phyloP scores from a whole-genome alignment of 2,797 vertebrate genomes.

The Manis javanica region DNA sequence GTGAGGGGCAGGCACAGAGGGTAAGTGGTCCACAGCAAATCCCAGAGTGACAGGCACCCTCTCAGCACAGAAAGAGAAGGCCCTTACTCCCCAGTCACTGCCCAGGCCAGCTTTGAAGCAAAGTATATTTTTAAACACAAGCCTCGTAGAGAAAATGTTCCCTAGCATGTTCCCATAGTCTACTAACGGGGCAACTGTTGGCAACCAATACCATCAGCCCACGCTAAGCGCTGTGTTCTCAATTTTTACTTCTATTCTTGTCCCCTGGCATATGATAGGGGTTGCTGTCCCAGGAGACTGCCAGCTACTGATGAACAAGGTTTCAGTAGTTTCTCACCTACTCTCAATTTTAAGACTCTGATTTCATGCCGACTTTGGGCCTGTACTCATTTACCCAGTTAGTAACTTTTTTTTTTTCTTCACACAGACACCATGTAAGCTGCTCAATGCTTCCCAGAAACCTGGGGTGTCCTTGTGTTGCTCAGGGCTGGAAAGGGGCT shows the following conservation, averaged over 20 bases:
- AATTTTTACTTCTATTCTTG: constrained; percentile 59
- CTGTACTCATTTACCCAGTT: background rate
- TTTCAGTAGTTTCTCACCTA: background rate
- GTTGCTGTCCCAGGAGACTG: background rate
- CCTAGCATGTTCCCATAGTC: background rate
- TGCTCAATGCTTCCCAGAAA: background rate
- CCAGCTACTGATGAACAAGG: background rate
- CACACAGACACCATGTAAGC: background rate
- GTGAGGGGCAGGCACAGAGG: too few relatives aligned
- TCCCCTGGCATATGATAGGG: background rate
- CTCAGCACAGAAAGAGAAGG: background rate
- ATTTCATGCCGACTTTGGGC: background rate
- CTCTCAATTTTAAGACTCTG: constrained; percentile 18
- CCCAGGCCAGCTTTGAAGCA: background rate
- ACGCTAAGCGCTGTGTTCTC: constrained; percentile 36
- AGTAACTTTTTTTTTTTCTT: background rate
- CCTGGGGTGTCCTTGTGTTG: background rate
- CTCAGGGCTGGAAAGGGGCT: background rate
- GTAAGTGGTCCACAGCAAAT: background rate
- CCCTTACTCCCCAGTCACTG: background rate
- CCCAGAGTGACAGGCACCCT: background rate
- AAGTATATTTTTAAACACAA: constrained; percentile 62
- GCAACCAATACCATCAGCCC: background rate
- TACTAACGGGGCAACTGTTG: constrained; percentile 47
- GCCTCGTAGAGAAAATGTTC: background rate